These are phyloP conservation scores for Cheilosia impressa DNA, from an alignment of 2,888 invertebrate species.

Conservation along the genomic window DNA sequence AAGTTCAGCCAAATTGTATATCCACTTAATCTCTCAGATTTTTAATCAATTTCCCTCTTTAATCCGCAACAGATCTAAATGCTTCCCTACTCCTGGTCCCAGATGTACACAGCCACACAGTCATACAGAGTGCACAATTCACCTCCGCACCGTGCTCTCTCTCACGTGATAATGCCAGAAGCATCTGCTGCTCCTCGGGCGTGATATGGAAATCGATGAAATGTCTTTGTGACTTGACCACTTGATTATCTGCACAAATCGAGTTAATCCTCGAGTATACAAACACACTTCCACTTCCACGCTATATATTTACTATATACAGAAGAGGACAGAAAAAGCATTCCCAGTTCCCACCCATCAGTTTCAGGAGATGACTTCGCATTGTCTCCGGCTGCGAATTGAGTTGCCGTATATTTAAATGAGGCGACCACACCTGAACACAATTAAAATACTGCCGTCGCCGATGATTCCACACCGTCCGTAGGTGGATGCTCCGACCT, in stretches of 20 bases:
- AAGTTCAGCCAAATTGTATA: constrained; percentile 38
- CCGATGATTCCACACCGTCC: constrained; percentile 39
- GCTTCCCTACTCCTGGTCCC: constrained; percentile 2
- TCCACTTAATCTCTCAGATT: constrained; percentile 58
- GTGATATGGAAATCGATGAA: constrained; percentile 52
- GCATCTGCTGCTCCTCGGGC: background rate
- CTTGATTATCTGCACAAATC: constrained; percentile 73
- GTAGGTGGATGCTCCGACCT: constrained; percentile 36
- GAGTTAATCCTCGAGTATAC: constrained; percentile 67
- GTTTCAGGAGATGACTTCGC: constrained; percentile 36
- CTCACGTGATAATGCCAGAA: constrained; percentile 21
- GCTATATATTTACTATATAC: background rate
- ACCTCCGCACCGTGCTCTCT: background rate
- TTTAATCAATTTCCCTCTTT: constrained; percentile 70
- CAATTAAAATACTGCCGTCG: constrained; percentile 57
- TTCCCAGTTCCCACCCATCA: background rate
- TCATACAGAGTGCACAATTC: background rate
- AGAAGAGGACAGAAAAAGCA: background rate
- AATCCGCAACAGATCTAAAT: constrained; percentile 59
- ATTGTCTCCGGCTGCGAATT: constrained; percentile 56
- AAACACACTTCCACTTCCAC: constrained; percentile 16
- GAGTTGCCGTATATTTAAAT: constrained; percentile 65
- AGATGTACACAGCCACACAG: background rate
- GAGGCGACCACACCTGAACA: constrained; percentile 37
- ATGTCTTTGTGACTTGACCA: constrained; percentile 64